Percentiles rank a stretch among this genome's conserved stretches.
Conservation (phyloP, 1,140 invertebrate genomes). For the Bombus consobrinus region DNA sequence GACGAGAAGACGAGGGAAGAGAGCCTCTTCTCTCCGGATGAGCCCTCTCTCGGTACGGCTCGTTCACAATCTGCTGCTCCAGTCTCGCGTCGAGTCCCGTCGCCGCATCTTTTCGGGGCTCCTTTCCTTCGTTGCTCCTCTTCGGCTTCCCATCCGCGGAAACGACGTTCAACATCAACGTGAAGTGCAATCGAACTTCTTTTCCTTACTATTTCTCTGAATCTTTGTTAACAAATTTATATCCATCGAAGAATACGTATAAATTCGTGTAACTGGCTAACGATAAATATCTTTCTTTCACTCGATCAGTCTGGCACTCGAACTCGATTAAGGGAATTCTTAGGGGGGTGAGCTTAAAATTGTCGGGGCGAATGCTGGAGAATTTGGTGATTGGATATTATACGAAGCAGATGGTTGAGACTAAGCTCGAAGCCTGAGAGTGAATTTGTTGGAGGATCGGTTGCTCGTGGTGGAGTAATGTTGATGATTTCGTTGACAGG, state of each 20-base stretch:
- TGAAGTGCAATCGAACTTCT: neutral
- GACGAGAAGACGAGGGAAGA: conserved; percentile 56
- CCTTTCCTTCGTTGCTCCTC: conserved; percentile 37
- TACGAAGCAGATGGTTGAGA: neutral
- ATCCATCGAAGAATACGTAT: neutral
- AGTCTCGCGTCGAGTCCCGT: conserved; percentile 78
- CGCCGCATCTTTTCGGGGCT: conserved; percentile 71
- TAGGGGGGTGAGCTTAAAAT: neutral
- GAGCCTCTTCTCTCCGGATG: conserved; percentile 63
- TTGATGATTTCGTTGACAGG: conserved; percentile 48
- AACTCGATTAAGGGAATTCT: neutral
- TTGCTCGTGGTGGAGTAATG: conserved; percentile 36
- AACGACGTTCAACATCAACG: conserved; percentile 6
- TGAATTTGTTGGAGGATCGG: neutral
- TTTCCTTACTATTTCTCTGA: too few relatives aligned
- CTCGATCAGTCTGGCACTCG: neutral
- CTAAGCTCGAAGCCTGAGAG: neutral
- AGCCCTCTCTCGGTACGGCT: conserved; percentile 66
- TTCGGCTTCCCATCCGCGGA: neutral
- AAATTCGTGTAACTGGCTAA: neutral
- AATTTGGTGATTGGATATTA: neutral
- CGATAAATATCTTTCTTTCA: neutral
- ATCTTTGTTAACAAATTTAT: neutral
- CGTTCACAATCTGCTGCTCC: conserved; percentile 65
- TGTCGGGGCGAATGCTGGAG: neutral